phyloP scores from a whole-genome alignment of 2,113 vertebrate species.

The western clawed frog (Xenopus tropicalis) region UCB_Xtro_10.0 CM004443.2:115883001-115883500 shows the following conservation, averaged over 20 bases:
- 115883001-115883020: neutral
- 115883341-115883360: too few species aligned
- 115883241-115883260: constrained; percentile 63
- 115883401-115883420: too few species aligned
- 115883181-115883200: constrained; percentile 58
- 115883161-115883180: constrained; percentile 67
- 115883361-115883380: too few species aligned
- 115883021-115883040: too few species aligned
- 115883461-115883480: too few species aligned
- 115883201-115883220: constrained; percentile 46
- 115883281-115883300: constrained; percentile 96
- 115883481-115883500: too few species aligned
- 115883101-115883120: constrained; percentile 85
- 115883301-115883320: constrained; percentile 64
- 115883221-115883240: constrained; percentile 71
- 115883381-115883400: too few species aligned
- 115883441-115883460: too few species aligned
- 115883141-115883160: constrained; percentile 86
- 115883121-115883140: constrained; percentile 75
- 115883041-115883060: too few species aligned
- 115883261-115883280: constrained; percentile 88
- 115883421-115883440: too few species aligned
- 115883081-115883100: constrained; percentile 5
- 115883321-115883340: too few species aligned
- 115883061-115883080: neutral